phyloP scores from a whole-genome alignment of 2,797 vertebrate species.

The Macropus fuliginosus region DNA sequence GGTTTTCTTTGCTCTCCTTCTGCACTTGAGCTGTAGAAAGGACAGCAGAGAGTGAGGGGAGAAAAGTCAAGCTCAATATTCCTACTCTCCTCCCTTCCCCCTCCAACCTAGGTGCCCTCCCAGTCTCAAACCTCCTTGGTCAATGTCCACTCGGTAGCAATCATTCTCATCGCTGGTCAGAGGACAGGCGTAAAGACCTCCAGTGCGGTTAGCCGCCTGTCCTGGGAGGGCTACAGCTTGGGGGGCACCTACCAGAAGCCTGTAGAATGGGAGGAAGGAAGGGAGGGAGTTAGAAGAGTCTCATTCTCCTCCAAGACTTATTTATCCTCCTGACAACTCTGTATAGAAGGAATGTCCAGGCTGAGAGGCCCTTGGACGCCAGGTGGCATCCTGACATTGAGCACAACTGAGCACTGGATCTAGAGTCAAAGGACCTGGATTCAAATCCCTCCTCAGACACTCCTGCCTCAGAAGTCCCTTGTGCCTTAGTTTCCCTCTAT shows the following conservation, averaged over 20 bases:
- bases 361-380: neutral
- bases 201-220: slow-evolving; percentile 89
- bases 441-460: neutral
- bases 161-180: slow-evolving; percentile 90
- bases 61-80: slow-evolving; percentile 7
- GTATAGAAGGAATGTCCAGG: neutral
- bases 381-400: neutral
- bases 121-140: slow-evolving; percentile 87
- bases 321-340: neutral
- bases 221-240: slow-evolving; percentile 88
- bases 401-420: neutral
- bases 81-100: slow-evolving; percentile 14
- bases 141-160: slow-evolving; percentile 93
- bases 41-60: slow-evolving; percentile 48
- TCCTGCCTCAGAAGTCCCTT: neutral
- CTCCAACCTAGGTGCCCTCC: neutral
- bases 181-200: slow-evolving; percentile 94
- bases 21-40: slow-evolving; percentile 85
- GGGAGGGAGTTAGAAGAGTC: neutral
- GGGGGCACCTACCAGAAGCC: slow-evolving; percentile 95
- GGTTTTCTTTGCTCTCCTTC: slow-evolving; percentile 96
- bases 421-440: neutral
- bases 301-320: neutral
- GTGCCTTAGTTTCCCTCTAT: neutral
- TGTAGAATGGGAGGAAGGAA: slow-evolving; percentile 62